Conservation (phyloP, 1,140 invertebrate genomes). For the Archivesica marissinica region DNA sequence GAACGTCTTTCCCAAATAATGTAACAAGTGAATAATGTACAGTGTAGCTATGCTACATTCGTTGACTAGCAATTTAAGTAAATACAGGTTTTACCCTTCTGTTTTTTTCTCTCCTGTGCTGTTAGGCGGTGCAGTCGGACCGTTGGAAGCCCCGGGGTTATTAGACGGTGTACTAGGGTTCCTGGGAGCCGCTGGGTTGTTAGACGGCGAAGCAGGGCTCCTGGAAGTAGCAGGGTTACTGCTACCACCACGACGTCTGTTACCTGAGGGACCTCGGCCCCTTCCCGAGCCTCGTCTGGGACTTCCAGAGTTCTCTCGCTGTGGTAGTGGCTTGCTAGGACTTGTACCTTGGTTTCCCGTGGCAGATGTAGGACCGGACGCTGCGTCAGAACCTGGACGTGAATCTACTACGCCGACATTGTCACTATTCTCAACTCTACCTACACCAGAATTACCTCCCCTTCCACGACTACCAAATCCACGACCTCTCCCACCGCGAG, state of each 20-base stretch:
- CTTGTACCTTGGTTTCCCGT: background rate
- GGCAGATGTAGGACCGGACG: background rate
- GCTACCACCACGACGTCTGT: background rate
- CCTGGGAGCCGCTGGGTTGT: background rate
- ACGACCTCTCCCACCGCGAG: background rate
- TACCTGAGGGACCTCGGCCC: conserved; percentile 9
- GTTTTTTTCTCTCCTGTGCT: background rate
- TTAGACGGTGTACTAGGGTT: background rate
- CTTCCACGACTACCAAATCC: background rate
- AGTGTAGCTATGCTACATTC: conserved; percentile 5
- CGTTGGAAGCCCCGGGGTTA: background rate
- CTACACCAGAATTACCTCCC: background rate
- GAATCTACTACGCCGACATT: background rate
- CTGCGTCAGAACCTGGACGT: background rate
- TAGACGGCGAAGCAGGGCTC: background rate
- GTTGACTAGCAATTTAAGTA: conserved; percentile 32
- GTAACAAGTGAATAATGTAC: background rate
- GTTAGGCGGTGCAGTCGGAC: background rate
- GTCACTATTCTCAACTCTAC: background rate
- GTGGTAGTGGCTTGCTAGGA: background rate
- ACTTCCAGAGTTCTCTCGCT: conserved; percentile 28
- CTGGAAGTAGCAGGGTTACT: too few species aligned
- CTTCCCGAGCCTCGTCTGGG: background rate
- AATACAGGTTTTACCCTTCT: conserved; percentile 8
- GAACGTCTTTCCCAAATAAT: background rate